Evolutionary conservation across 2,797 vertebrate species (phyloP), one percentile per base, ranked within the genome.

Genomic region (Phylloscopus collybita): DNA sequence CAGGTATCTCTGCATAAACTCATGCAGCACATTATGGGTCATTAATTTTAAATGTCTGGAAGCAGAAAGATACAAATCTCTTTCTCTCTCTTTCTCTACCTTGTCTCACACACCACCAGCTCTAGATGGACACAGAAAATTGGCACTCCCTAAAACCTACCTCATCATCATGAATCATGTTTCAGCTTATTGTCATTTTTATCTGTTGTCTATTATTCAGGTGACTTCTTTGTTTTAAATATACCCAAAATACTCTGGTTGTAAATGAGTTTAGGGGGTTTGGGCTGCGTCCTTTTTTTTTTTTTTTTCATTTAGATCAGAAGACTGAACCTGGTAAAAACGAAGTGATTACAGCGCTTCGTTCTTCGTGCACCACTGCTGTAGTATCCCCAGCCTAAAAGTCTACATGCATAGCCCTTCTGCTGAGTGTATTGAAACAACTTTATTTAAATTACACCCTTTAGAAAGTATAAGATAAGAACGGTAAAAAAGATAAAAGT

Each of bases 181-280:
- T 95, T 36, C 57, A 59, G 18, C 34, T 64, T 29, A 67, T 53
- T 60, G 53, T 92, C 85, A n/a, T 62, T 86, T 94, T 82, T 40
- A 36, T 49, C 13, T 83, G 7, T 38, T 61, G 42, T 65, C 19
- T 85, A 6, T n/a, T 90, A 60, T 89, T 94, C 86, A 80, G 30
- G 60, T 88, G 89, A 92, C 49, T 51, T 75, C 88, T 76, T 79
- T 87, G 34, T 74, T 87, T 83, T 65, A 93, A 82, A 78, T 84
- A 91, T 15, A 84, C 45, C 19, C 49, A 87, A 80, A 61, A 30
- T 72, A 74, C 59, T 84, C 4, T 22, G 14, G 16, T n/a, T 1
- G 3, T n/a, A 85, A 89, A 64, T 21, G 8, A 45, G 4, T 47
- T 60, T 10, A 16, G 38, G 27, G 9, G 3, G n/a, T 60, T 45